Evolutionary conservation across 2,888 invertebrate genomes (phyloP), one percentile per base, ranked within the genome.

Genomic region (Danaus chrysippus): DNA sequence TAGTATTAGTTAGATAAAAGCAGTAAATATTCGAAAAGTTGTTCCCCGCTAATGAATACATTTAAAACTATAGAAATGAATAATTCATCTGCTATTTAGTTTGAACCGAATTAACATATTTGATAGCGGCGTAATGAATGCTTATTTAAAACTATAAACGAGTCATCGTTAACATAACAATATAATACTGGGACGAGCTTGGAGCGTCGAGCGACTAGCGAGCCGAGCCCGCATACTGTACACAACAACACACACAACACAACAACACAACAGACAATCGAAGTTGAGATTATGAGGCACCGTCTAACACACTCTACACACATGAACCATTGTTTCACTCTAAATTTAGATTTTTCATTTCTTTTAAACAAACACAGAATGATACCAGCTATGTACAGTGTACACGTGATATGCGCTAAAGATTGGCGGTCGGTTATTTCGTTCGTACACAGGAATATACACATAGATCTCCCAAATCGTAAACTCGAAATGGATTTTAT

Each of bases 61-160:
- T 15, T 49, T 10, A 49, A 49, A 49, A 49, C 49, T 49, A 17
- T 49, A 17, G 17, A 9, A 49, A 49, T 49, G 49, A 17, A 49
- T 49, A 49, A 49, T 49, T 49, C 17, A 17, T 10, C 49, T 49
- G 11, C 17, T 17, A 49, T 49, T 49, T 49, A 49, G 49, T 49
- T 49, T 15, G 17, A 49, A 10, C 10, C 49, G 17, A 49, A 17
- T 49, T 49, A 49, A 17, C 49, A 49, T 49, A 49, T 49, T 49
- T 17, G 15, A 49, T 49, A 49, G 15, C 15, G 49, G 5, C 17
- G 49, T 49, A 49, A 49, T 49, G 10, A 49, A 49, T 49, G 49
- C 49, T 49, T 49, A 49, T 49, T 49, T 17, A 49, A 49, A 17
- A 49, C 49, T 49, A 17, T 49, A 49, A 49, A 49, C 49, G 49